Evolutionary conservation across 2,113 vertebrate species (phyloP), one percentile per base, ranked within the genome.

Genomic region (Gavialis gangeticus): DNA sequence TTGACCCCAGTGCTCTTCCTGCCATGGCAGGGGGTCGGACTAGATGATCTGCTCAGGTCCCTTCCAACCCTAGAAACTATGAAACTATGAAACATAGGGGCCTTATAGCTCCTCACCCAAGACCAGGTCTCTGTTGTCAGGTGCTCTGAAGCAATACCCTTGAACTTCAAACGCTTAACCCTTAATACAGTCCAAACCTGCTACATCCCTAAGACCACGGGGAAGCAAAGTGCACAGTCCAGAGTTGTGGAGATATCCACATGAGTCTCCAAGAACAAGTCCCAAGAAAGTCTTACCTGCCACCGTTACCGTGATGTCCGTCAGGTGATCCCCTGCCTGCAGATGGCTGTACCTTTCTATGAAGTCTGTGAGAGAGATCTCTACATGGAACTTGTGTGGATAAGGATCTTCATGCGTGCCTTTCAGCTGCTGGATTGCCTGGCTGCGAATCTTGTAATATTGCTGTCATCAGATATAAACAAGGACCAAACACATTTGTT

Each of bases 381-480:
- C 99, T 13, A 99, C 99, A 0, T 98, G 96, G 95, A 98, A 99
- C 95, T 99, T 99, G 98, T 99, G 99, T 21, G 99, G 99, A 96
- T 99, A 99, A 0, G 99, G 99, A 92, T 99, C 98, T 92, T 99
- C 99, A 1, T n/a, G 96, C 19, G 96, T 99, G 88, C 98, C 98
- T 97, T 99, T 99, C 90, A 99, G 98, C 12, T 99, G 98, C 66
- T 99, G 98, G 93, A 99, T 55, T 14, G 99, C 99, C 85, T 99
- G 99, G 62, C 98, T 98, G 73, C 99, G 99, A 89, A 99, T 99
- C 98, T 99, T 99, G 97, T 97, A 99, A 96, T 99, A 99, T 99
- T 99, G 99, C 99, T 99, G 90, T 73, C 63, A 88, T 15, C 79
- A 85, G 12, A 94, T 82, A 92, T 55, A 92, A 88, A 94, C 30